These are phyloP conservation scores for Lepidonotus clava DNA, from an alignment of 2,888 invertebrate genomes.

Conservation along the genomic window DNA sequence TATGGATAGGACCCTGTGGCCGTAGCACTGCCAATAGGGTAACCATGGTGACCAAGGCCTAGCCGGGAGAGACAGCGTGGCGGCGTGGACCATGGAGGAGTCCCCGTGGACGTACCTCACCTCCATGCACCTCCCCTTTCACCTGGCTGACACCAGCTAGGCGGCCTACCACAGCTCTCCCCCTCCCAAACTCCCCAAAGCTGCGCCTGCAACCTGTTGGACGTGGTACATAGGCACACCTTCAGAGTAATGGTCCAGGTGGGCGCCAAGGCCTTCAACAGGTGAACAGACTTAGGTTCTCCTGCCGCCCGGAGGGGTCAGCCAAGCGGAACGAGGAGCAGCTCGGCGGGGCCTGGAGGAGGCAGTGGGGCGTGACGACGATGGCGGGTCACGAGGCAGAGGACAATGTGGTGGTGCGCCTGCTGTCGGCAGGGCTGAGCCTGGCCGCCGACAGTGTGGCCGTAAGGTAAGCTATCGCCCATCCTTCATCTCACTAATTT, in stretches of 20 bases:
- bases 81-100: background rate
- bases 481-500: background rate
- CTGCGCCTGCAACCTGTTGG: too few relatives aligned
- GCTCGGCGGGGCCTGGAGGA: background rate
- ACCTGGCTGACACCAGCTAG: too few relatives aligned
- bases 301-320: too few relatives aligned
- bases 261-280: too few relatives aligned
- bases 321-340: background rate
- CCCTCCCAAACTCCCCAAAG: too few relatives aligned
- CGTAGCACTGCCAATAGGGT: background rate
- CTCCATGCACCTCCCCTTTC: too few relatives aligned
- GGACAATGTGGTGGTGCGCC: slow-evolving; percentile 44
- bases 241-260: too few relatives aligned
- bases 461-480: slow-evolving; percentile 6
- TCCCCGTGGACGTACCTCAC: too few relatives aligned
- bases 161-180: too few relatives aligned
- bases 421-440: slow-evolving; percentile 47
- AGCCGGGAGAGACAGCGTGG: background rate
- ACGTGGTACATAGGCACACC: too few relatives aligned
- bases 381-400: background rate
- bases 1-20: too few relatives aligned
- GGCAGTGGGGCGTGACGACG: background rate
- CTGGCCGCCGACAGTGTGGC: slow-evolving; percentile 40
- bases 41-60: slow-evolving; percentile 14
- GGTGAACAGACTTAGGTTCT: too few relatives aligned